Evolutionary conservation across 2,888 invertebrate genomes (phyloP).

Genomic region (Alcis repandata): DNA sequence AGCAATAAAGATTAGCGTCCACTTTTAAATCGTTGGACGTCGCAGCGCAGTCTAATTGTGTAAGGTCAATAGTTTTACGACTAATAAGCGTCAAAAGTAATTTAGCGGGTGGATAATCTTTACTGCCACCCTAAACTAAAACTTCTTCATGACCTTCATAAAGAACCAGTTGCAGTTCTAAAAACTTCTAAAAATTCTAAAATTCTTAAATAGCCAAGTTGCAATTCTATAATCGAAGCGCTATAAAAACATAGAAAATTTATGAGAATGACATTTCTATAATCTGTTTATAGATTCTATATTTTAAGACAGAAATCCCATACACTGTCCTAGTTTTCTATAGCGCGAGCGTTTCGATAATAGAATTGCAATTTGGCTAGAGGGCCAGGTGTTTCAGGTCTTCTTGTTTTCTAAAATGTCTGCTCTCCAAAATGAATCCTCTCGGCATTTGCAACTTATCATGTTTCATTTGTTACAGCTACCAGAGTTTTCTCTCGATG

Average conservation of each 20-base stretch:
- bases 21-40: slow-evolving; percentile 31
- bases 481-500: slow-evolving; percentile 88
- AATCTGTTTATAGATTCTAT: too few species aligned
- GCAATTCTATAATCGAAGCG: too few species aligned
- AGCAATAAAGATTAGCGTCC: slow-evolving; percentile 53
- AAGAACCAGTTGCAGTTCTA: too few species aligned
- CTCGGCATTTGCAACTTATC: not conserved
- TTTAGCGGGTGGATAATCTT: slow-evolving; percentile 18
- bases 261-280: too few species aligned
- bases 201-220: too few species aligned
- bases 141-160: not conserved
- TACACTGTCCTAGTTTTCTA: too few species aligned
- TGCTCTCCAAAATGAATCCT: not conserved
- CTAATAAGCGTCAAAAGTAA: slow-evolving; percentile 20
- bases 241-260: too few species aligned
- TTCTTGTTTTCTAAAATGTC: not conserved
- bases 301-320: too few species aligned
- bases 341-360: too few species aligned
- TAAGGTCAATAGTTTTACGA: slow-evolving; percentile 32
- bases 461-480: slow-evolving; percentile 69
- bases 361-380: too few species aligned
- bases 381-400: too few species aligned
- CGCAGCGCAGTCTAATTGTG: slow-evolving; percentile 27
- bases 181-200: too few species aligned
- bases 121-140: slow-evolving; percentile 7